Evolutionary conservation across 2,113 vertebrate species (phyloP), one percentile per base, ranked within the genome.

Genomic region (Hyaena hyaena): DNA sequence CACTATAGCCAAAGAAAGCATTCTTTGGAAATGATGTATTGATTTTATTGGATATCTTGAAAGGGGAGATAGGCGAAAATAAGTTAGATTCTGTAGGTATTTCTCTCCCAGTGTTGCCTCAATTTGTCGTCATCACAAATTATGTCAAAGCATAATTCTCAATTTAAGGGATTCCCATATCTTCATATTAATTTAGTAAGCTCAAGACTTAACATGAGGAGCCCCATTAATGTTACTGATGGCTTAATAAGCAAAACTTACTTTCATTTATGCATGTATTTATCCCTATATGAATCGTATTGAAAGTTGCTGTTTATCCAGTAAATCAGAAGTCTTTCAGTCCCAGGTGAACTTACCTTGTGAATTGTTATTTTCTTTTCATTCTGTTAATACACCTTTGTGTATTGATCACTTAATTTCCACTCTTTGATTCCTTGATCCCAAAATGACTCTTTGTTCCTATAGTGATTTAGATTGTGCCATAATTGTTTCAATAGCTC

Each of bases 401-500:
- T 69, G 14, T 16, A 9, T 35, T 68, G 58, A 82, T 85, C 50
- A 21, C 24, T 96, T 93, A 8, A 65, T 79, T 79, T 21, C 8
- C 6, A n/a, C 39, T 65, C 43, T 88, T 87, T 68, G 26, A 81
- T 91, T 94, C 19, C 10, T 33, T 90, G 66, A 96, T 93, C 43
- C 39, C n/a, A 7, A 86, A 85, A 88, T 63, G 66, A 92, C 90
- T 89, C 15, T 88, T 71, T 86, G 21, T 87, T 93, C 45, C 8
- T 17, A 88, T 77, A 35, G 50, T 43, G 68, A 86, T 76, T 71
- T 88, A 81, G 35, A 90, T 77, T n/a, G 35, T 76, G 15, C 26
- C 28, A 6, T 88, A 95, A 95, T 93, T 96, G 82, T 95, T 93
- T 84, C 61, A 76, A 11, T n/a, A 88, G 69, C 58, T 91, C 35